Base-by-base conservation (phyloP, 1,140 invertebrate genomes). In the Drosophila murphyi region DNA sequence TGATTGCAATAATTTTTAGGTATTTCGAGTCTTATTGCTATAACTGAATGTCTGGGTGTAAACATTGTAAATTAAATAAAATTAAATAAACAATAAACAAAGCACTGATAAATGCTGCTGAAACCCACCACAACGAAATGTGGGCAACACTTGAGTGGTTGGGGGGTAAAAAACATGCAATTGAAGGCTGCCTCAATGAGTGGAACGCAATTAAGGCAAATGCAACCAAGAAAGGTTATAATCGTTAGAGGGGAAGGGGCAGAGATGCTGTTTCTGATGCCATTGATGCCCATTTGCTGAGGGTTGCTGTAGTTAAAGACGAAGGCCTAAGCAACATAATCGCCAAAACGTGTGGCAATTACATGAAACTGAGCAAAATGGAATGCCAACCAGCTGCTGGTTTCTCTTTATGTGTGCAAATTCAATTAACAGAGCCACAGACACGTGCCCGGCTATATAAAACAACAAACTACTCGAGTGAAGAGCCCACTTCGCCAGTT, bases 301-400 rank as follows among this genome's bases (percentile, higher is more conserved):
- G 7, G 7, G 29, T 6, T 34, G 32, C 20, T 62, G 45, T 10
- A 50, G 60, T 51, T 62, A 8, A 50, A 62, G 60, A 50, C 54
- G 52, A 76, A 79, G 52, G 83, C 76, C 83, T 87, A 80, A 83
- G 83, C 83, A 75, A 83, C 80, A 83, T 88, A 88, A 88, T 88
- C 85, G 85, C 72, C 80, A 52, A 83, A 88, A 88, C 83, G 83
- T 88, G 83, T 80, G 80, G 76, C 85, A 88, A 88, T 88, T 88
- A 88, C 80, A 88, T 54, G 50, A 83, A 82, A 73, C 87, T 78
- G 83, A 57, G 70, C 60, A 48, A 88, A 79, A 83, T 70, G 88
- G 83, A 83, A 88, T 88, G 80, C 69, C 85, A 83, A 83, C 65
- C 85, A 86, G 75, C 82, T 71, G 81, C 64, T 61, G 39, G 41